Percentiles rank a stretch among this genome's conserved stretches.
phyloP scores from a whole-genome alignment of 2,797 vertebrate species.

The Mus caroli region DNA sequence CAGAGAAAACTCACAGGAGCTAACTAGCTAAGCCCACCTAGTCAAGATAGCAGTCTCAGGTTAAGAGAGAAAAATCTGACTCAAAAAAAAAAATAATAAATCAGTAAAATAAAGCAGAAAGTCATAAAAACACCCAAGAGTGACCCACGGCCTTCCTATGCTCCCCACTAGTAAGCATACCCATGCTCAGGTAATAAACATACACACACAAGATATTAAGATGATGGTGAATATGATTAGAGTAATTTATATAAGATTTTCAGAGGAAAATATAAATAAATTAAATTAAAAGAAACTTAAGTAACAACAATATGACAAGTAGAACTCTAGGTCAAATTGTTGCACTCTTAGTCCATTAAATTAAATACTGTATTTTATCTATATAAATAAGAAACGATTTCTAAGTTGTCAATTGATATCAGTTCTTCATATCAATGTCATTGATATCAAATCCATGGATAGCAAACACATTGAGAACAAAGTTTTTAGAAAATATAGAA shows the following conservation, averaged over 20 bases:
- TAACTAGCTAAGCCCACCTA: background rate
- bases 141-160: background rate
- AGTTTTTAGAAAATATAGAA: background rate
- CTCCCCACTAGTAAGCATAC: accelerated
- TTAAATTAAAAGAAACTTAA: background rate
- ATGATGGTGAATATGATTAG: background rate
- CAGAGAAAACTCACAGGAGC: background rate
- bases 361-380: background rate
- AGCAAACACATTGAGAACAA: background rate
- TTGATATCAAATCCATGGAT: background rate
- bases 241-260: background rate
- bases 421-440: background rate
- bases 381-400: background rate
- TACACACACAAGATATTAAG: background rate
- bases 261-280: background rate
- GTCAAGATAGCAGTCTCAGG: background rate
- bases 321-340: background rate
- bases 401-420: background rate
- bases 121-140: background rate
- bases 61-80: background rate
- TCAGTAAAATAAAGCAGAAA: background rate
- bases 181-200: background rate
- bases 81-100: background rate
- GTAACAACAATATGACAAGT: background rate
- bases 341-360: background rate